A percentile compares a stretch with the other conserved stretches of the same genome.
Conservation (phyloP, 2,113 vertebrate species). For the Ailurus styani region DNA sequence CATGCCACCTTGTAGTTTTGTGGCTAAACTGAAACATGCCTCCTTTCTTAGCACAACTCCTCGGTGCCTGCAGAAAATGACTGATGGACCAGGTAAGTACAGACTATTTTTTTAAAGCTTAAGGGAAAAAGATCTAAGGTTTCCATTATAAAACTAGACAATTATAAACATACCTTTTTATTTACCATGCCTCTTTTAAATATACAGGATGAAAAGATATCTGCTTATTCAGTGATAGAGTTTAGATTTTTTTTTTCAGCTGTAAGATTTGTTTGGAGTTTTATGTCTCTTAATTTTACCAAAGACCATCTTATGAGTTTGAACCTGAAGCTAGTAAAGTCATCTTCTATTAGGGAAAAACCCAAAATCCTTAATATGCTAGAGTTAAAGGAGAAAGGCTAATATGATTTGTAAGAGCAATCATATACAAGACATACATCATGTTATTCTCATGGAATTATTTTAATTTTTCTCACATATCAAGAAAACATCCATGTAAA, state of each 20-base stretch:
- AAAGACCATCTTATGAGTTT: background rate
- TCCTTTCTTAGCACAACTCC: constrained; percentile 83
- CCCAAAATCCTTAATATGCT: background rate
- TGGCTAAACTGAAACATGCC: constrained; percentile 79
- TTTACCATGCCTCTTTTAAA: background rate
- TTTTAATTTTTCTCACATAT: background rate
- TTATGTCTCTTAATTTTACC: constrained; percentile 1
- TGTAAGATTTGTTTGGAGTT: background rate
- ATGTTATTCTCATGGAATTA: background rate
- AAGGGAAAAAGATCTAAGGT: background rate
- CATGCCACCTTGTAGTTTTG: constrained; percentile 72
- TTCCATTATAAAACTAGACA: background rate
- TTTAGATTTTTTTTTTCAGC: background rate
- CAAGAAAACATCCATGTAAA: background rate
- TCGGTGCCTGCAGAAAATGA: constrained; percentile 19
- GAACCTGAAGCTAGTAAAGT: background rate
- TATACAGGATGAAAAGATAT: background rate
- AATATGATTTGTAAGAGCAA: background rate
- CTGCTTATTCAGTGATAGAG: background rate
- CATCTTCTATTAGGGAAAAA: background rate
- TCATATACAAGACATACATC: background rate
- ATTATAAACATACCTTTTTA: background rate
- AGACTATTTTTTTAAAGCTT: background rate
- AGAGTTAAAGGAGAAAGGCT: background rate
- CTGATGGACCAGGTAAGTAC: constrained; percentile 68